Conservation (phyloP, 2,113 vertebrate species). For the Otus sunia region DNA sequence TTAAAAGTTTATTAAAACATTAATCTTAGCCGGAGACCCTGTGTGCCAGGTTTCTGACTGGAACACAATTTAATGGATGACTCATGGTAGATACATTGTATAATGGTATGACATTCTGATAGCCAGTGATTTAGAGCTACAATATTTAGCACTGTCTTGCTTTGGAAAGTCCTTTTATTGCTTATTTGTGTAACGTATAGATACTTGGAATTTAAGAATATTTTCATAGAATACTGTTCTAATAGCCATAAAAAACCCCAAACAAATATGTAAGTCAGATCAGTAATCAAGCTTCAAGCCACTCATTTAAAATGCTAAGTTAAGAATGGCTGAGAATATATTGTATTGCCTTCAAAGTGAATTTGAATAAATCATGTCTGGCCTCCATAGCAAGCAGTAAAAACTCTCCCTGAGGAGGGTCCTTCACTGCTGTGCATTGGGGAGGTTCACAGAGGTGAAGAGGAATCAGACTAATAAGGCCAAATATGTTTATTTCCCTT, state of each 20-base stretch:
- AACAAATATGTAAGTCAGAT: neutral
- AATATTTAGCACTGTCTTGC: neutral
- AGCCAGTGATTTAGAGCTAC: slow-evolving; percentile 30
- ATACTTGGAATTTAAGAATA: neutral
- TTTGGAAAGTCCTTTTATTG: slow-evolving; percentile 26
- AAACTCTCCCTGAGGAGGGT: neutral
- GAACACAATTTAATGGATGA: slow-evolving; percentile 18
- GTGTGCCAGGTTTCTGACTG: slow-evolving; percentile 39
- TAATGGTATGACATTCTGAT: neutral
- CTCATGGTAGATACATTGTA: neutral
- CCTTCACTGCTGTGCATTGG: neutral
- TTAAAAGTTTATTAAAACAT: slow-evolving; percentile 37
- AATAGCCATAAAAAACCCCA: neutral
- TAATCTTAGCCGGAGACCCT: neutral
- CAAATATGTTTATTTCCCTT: neutral
- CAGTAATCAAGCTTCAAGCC: neutral
- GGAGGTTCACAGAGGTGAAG: neutral
- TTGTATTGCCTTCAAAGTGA: neutral
- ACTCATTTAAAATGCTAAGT: neutral
- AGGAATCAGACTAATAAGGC: neutral
- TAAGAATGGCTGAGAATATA: neutral
- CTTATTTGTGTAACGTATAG: slow-evolving; percentile 19
- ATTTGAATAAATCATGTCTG: neutral
- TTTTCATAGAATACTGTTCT: neutral
- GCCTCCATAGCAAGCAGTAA: neutral